A percentile compares a stretch with the other conserved stretches of the same genome.
These are phyloP conservation scores for Acanthurus lineatus DNA, from an alignment of 2,797 vertebrate species.

Conservation along the genomic window DNA sequence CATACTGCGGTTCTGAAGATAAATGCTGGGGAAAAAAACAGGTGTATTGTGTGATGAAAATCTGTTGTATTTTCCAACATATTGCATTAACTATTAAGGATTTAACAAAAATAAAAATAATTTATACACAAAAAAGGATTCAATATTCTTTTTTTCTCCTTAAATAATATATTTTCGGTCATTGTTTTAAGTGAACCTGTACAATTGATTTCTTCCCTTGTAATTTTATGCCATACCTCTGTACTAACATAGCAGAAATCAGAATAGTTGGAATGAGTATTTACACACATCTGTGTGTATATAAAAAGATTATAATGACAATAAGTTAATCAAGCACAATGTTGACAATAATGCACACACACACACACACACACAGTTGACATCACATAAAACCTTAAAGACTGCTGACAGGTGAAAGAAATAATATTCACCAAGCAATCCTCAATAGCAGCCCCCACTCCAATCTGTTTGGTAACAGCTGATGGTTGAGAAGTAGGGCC, in stretches of 20 bases:
- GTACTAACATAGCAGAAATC: background rate
- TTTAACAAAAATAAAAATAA: background rate
- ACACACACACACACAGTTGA: no score
- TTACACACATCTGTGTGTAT: background rate
- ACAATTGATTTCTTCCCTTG: background rate
- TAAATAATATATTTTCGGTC: no score
- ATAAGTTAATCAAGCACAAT: background rate
- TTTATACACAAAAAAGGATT: background rate
- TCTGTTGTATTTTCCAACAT: background rate
- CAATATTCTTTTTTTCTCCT: background rate
- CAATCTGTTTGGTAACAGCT: no score
- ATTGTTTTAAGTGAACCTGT: background rate
- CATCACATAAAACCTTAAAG: no score
- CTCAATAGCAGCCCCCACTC: no score
- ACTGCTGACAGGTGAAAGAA: no score
- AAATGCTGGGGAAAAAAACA: background rate
- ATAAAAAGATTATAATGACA: background rate
- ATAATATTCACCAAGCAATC: no score
- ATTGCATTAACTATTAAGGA: background rate
- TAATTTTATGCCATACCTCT: background rate
- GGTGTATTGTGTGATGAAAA: background rate
- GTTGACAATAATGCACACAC: background rate
- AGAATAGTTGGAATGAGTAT: background rate
- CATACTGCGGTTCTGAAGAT: constrained; percentile 3
- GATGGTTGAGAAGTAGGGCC: no score